Evolutionary conservation across 2,888 invertebrate species (phyloP), one percentile per base, ranked within the genome.

Genomic region (Drosophila suboccidentalis): DNA sequence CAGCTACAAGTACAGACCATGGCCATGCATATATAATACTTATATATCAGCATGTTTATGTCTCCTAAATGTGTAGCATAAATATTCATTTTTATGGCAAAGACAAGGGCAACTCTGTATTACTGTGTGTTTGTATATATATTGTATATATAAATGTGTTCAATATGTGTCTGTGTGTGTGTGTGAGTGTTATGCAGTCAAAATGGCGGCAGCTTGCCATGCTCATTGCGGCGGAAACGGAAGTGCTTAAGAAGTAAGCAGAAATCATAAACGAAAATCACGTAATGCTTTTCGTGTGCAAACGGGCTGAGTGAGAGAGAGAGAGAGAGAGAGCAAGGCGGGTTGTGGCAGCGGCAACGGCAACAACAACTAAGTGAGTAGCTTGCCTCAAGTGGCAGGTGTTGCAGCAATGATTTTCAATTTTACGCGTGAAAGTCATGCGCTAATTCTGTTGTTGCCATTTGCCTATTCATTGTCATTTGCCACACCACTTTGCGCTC

Each of bases 331-430:
- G 5, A 26, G 17, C 15, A 13, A 9, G 26, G 41, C 22, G 39
- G 53, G 43, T 43, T 11, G 43, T n/a, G 43, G 38, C 36, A 22
- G 1, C 22, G 22, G 22, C 22, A 22, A 5, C 22, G 5, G 6
- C 26, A 26, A 26, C 26, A 26, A 26, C 26, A 29, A 34, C 32
- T 22, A 34, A 49, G 36, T 32, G 34, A 57, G 53, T 22, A 38
- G 41, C 57, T 60, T 75, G 63, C 71, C 71, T 68, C 76, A 65
- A 80, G 80, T 71, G 83, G 78, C 87, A 87, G 90, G 89, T 87
- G 87, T 90, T 87, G 89, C 90, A 78, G 89, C 90, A 87, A 87
- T 87, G 87, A 87, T 89, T 90, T 90, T 87, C 87, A 86, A 90
- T 90, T 87, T 90, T 78, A 76, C 81, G 76, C 87, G 72, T 78